These are phyloP conservation scores for Apogon talboti DNA, from an alignment of 2,797 vertebrate species.

Conservation along the genomic window DNA sequence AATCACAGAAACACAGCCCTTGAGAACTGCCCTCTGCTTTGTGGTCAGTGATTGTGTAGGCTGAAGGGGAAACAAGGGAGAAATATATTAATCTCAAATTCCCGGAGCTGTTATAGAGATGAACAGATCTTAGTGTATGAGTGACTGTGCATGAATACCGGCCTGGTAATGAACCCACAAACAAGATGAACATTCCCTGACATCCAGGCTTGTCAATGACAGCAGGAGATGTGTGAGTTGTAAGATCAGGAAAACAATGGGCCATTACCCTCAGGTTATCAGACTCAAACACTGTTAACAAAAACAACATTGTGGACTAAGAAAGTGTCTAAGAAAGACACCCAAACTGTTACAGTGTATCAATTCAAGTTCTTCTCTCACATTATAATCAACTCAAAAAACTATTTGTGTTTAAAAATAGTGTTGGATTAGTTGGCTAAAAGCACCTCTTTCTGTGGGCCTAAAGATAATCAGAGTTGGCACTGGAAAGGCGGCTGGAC, in stretches of 20 bases:
- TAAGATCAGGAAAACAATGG: conserved; percentile 74
- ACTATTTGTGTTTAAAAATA: not conserved
- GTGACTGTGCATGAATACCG: conserved; percentile 54
- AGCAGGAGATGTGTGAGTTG: conserved; percentile 55
- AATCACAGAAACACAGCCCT: conserved; percentile 57
- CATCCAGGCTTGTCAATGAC: conserved; percentile 45
- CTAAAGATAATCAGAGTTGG: conserved; percentile 76
- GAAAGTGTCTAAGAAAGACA: conserved; percentile 42
- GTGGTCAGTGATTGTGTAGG: conserved; percentile 53
- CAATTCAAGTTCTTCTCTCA: conserved; percentile 25
- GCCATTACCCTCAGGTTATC: conserved; percentile 69
- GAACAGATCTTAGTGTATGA: conserved; percentile 47
- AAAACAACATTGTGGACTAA: conserved; percentile 60
- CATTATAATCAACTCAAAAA: conserved; percentile 51
- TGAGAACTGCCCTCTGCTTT: conserved; percentile 47
- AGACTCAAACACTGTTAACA: conserved; percentile 51
- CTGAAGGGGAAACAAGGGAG: conserved; percentile 45
- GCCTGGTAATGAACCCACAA: conserved; percentile 73
- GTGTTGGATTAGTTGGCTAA: conserved; percentile 39
- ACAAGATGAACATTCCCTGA: conserved; percentile 62
- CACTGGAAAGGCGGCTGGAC: conserved; percentile 70
- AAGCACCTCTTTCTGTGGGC: conserved; percentile 47
- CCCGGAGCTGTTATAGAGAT: conserved; percentile 46
- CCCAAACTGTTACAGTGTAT: conserved; percentile 40
- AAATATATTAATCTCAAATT: conserved; percentile 66